Evolutionary conservation across 2,113 vertebrate species (phyloP), one percentile per base, ranked within the genome.

Genomic region (Megalops atlanticus): DNA sequence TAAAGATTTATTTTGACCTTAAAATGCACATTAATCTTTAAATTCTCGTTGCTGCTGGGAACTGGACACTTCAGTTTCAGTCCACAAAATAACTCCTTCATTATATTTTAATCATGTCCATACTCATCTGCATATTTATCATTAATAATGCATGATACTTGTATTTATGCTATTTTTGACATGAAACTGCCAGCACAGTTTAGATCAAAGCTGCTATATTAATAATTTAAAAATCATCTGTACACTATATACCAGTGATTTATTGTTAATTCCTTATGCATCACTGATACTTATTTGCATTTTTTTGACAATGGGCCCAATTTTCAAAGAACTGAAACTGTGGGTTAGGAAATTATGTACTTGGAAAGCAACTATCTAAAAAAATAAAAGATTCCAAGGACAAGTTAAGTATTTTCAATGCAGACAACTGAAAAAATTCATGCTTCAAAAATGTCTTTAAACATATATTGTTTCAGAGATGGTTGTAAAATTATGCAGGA

Each of bases 181-280:
- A n/a, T 10, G 14, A 47, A 76, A 38, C 41, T 49, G 74, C 15
- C 74, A 76, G 38, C 21, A 74, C 39, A 74, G 39, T 24, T 31
- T 76, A 76, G 43, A 76, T 76, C 21, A 47, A 31, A n/a, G 2
- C n/a, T 54, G 16, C 76, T 49, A 77, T 45, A 77, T 58, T 21
- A 77, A 77, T 77, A 58, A 77, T 58, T 43, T 38, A 54, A 31
- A 77, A 47, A 76, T 27, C 49, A 40, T 54, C 7, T 77, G 76
- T 54, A 43, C 49, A 35, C 4, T 21, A 31, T 0, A 27, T 21
- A 16, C 45, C 1, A 12, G 24, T 24, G 47, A 77, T 77, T 77
- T 77, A 33, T 77, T 27, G 43, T n/a, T 58, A 8, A 77, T 77
- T 54, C 49, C 58, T 77, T 54, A 58, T 54, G 76, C 16, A 77